These are phyloP conservation scores for Aphodius granarius DNA, from an alignment of 2,888 invertebrate species.

Conservation along the genomic window DNA sequence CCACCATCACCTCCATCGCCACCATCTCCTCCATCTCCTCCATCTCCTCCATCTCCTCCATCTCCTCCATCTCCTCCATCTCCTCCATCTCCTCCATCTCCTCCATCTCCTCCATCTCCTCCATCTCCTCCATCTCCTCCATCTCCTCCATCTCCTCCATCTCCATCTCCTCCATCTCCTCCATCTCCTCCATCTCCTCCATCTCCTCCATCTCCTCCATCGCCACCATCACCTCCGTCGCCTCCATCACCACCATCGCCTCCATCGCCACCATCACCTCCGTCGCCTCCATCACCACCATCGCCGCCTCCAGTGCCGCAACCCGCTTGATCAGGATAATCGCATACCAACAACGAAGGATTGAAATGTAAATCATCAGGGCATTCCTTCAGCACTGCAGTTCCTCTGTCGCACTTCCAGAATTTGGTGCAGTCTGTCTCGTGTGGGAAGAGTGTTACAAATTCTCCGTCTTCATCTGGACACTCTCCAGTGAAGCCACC, in stretches of 20 bases:
- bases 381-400: neutral
- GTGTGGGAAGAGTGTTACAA: conserved; percentile 6
- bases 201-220: neutral
- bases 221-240: neutral
- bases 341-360: neutral
- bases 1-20: neutral
- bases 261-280: neutral
- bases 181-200: neutral
- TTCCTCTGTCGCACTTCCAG: conserved; percentile 16
- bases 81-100: neutral
- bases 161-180: neutral
- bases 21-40: neutral
- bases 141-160: neutral
- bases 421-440: conserved; percentile 12
- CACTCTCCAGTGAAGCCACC: neutral
- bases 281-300: neutral
- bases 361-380: neutral
- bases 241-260: conserved; percentile 11
- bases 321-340: neutral
- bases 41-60: neutral
- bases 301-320: neutral
- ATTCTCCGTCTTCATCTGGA: neutral
- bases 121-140: neutral
- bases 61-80: neutral
- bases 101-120: neutral